Base-by-base conservation (phyloP, 2,888 invertebrate species). In the Pyrgus malvae region DNA sequence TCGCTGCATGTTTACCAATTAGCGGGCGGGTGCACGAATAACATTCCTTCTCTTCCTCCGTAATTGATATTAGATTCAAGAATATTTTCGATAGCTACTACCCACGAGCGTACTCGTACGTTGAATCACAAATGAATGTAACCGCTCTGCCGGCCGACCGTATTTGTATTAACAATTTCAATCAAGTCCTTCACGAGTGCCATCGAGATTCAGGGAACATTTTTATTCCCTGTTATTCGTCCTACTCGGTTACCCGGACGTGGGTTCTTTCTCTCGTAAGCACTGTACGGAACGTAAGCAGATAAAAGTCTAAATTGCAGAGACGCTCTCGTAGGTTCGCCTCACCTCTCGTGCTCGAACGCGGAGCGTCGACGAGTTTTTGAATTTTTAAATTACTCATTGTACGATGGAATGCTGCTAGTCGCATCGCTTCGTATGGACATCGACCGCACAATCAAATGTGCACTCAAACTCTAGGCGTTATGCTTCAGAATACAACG, bases 361-460 rank as follows among this genome's bases (percentile, higher is more conserved):
- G 76, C 73, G 77, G 73, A 75, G 78, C 67, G 83, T 76, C 87
- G 87, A 87, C 89, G 90, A 88, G 89, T 89, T 90, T 90, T 89
- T 91, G 89, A 91, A 91, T 90, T 91, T 90, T 91, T 90, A 90
- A 91, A 90, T 90, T 90, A 88, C 90, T 90, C 90, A 90, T 91
- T 90, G 90, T 90, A 74, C 86, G 79, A 87, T 86, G 90, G 86
- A 84, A 90, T 89, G 85, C 73, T 80, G 73, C 79, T 75, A 76
- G 79, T 76, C 76, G 66, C 72, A 75, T 71, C 69, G 65, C 62
- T 67, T 66, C 74, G 64, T 75, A 80, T 66, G 60, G 64, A 55
- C 72, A 60, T 62, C 60, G 62, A 59, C 61, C 62, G 60, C 58
- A 62, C 82, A 74, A 76, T 78, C 72, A 67, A 88, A 83, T 77